Base-by-base conservation (phyloP, 1,140 invertebrate genomes). In the Cardiocondyla obscurior region DNA sequence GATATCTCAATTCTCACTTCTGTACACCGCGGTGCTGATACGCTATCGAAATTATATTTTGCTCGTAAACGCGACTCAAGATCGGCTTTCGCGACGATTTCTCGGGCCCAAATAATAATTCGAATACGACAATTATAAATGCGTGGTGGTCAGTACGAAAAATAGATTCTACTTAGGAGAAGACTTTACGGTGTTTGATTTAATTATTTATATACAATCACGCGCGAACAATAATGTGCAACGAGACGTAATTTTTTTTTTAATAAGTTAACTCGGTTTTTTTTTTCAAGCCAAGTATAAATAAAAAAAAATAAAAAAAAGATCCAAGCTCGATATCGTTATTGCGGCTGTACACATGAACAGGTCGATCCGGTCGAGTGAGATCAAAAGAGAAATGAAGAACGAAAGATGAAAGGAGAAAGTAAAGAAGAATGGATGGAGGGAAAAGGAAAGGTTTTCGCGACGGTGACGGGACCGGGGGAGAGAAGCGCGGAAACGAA, bases 231-330 rank as follows among this genome's bases (percentile, higher is more conserved):
- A 60, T 87, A 65, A 72, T 64, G 72, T 16, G 30, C 82, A 44
- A 28, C 49, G 51, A 58, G 76, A 67, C 86, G 77, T 55, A 69
- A 53, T 87, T 87, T 77, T 84, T 87, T 87, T 77, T 84, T 85
- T 82, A 87, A 88, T 88, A 88, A 88, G 85, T 88, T 82, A 87
- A 87, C 87, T 83, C 86, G 76, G n/a, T n/a, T n/a, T n/a, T n/a
- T n/a, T n/a, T 87, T 88, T 87, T 82, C 85, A 67, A 76, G 69
- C 60, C 39, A 39, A 33, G 69, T 57, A 87, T n/a, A n/a, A n/a
- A n/a, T n/a, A n/a, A n/a, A n/a, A 87, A 85, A 87, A 88, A 55
- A 39, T 70, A 77, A 77, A 88, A 88, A 87, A 64, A 79, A 51
- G 25, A 72, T 39, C 62, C 33, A 42, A 33, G 51, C 58, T 85